These are phyloP conservation scores for Frieseomelitta varia DNA, from an alignment of 1,140 invertebrate species.

Conservation along the genomic window DNA sequence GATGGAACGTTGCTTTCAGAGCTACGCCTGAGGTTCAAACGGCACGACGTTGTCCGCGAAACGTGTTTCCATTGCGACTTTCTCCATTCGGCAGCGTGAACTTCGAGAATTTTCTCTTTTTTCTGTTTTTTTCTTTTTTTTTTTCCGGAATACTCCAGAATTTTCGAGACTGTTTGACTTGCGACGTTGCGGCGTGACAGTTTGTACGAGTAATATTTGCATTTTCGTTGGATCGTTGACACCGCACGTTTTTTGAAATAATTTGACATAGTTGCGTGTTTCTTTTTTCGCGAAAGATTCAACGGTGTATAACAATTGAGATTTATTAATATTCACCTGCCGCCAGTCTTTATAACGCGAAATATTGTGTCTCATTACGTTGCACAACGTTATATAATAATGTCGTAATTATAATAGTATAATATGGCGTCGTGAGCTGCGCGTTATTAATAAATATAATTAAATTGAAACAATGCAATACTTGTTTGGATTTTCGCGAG, in stretches of 20 bases:
- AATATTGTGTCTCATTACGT: background rate
- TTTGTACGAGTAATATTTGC: too few relatives aligned
- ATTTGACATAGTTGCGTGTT: background rate
- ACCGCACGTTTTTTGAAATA: background rate
- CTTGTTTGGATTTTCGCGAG: rapidly evolving
- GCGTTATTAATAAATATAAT: background rate
- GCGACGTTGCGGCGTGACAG: too few relatives aligned
- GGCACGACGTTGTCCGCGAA: background rate
- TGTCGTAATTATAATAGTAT: too few relatives aligned
- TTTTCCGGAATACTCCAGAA: too few relatives aligned
- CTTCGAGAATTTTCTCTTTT: too few relatives aligned
- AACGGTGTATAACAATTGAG: background rate
- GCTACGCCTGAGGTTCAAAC: background rate
- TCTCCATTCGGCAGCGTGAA: too few relatives aligned
- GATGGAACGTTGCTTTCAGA: slow-evolving; percentile 8
- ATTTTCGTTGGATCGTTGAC: too few relatives aligned
- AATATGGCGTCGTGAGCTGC: background rate
- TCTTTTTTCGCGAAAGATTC: background rate
- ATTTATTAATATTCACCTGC: background rate
- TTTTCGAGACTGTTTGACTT: background rate
- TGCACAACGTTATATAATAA: background rate
- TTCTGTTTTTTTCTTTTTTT: too few relatives aligned
- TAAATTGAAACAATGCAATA: background rate
- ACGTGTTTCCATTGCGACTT: background rate
- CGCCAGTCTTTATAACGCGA: background rate